Conservation (phyloP, 1,140 invertebrate species). For the Nilaparvata lugens region DNA sequence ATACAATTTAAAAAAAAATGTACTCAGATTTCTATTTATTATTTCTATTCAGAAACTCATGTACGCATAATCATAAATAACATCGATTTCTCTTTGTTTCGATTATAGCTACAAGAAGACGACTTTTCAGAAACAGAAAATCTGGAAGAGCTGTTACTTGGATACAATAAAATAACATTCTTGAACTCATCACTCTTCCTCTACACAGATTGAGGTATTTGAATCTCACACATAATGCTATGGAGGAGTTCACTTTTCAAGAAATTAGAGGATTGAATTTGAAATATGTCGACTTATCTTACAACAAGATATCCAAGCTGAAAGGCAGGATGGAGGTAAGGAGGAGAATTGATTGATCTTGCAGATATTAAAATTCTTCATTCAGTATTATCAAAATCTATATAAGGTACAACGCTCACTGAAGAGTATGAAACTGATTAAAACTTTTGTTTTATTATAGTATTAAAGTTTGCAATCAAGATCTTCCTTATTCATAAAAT, state of each 20-base stretch:
- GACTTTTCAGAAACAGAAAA: constrained; percentile 58
- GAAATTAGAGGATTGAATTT: constrained; percentile 61
- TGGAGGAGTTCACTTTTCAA: constrained; percentile 63
- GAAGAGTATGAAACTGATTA: too few species aligned
- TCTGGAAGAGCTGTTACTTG: constrained; percentile 55
- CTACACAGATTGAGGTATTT: constrained; percentile 52
- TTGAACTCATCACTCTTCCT: constrained; percentile 62
- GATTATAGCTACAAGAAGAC: constrained; percentile 51
- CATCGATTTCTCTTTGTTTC: constrained; percentile 1
- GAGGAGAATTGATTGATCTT: too few species aligned
- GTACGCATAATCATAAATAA: too few species aligned
- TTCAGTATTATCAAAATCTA: too few species aligned
- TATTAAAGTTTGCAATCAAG: too few species aligned
- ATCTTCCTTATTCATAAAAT: too few species aligned
- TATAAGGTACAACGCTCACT: too few species aligned
- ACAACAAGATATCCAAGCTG: constrained; percentile 58
- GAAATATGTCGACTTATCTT: constrained; percentile 57
- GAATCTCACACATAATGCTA: constrained; percentile 64
- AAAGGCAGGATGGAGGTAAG: constrained; percentile 54
- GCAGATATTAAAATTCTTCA: too few species aligned
- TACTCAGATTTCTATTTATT: too few species aligned
- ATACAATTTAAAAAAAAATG: too few species aligned
- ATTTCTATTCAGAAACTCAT: too few species aligned
- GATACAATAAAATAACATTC: constrained; percentile 56
- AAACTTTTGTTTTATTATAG: too few species aligned